phyloP scores from a whole-genome alignment of 2,888 invertebrate genomes.

The Amiota mariae region DNA sequence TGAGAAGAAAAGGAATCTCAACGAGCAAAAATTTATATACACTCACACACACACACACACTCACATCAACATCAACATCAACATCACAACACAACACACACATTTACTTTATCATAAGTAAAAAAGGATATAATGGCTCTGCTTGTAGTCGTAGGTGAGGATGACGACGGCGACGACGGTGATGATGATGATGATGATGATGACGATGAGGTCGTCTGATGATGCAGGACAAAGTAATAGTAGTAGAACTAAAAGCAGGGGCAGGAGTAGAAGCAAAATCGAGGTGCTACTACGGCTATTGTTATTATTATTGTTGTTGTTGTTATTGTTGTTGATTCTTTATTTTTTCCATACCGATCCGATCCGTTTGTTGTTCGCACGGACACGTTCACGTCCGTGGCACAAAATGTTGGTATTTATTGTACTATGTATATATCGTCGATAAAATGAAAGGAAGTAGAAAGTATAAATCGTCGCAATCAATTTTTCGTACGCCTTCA shows the following conservation, averaged over 20 bases:
- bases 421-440: slow-evolving; percentile 31
- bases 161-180: too few species aligned
- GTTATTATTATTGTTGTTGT: slow-evolving; percentile 2
- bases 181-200: too few species aligned
- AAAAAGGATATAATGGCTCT: too few species aligned
- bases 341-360: too few species aligned
- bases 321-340: background rate
- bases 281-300: background rate
- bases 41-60: background rate
- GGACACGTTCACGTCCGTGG: slow-evolving; percentile 43
- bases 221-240: too few species aligned
- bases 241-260: too few species aligned
- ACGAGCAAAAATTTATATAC: too few species aligned
- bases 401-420: slow-evolving; percentile 23
- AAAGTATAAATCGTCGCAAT: slow-evolving; percentile 68
- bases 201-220: too few species aligned
- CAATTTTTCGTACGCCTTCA: slow-evolving; percentile 65
- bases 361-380: too few species aligned
- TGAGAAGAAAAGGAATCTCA: slow-evolving; percentile 1
- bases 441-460: slow-evolving; percentile 68
- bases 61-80: background rate
- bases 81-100: background rate
- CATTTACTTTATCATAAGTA: background rate
- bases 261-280: too few species aligned
- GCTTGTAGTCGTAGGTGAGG: too few species aligned